phyloP scores from a whole-genome alignment of 2,113 vertebrate species.

The Lampris megalopsis region DNA sequence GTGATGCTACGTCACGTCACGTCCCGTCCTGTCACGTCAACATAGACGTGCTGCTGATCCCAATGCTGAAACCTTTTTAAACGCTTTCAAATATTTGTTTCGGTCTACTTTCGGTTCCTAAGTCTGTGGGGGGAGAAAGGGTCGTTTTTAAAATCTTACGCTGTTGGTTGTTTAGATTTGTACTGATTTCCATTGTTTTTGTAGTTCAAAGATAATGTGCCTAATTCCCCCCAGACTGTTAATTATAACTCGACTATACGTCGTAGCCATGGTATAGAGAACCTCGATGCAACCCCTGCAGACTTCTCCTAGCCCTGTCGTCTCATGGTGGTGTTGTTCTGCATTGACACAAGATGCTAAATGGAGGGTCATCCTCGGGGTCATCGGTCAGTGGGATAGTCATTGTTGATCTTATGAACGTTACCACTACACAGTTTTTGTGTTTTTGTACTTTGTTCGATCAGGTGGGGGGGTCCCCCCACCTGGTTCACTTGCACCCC shows the following conservation, averaged over 20 bases:
- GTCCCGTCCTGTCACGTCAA: neutral
- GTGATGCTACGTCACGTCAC: neutral
- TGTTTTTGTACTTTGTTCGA: no score
- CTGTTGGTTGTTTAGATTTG: neutral
- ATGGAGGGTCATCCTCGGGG: neutral
- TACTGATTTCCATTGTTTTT: constrained; percentile 7
- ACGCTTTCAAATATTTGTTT: neutral
- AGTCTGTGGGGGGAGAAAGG: constrained; percentile 1
- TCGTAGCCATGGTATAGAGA: constrained; percentile 58
- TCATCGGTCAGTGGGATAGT: no score
- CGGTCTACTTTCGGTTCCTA: constrained; percentile 5
- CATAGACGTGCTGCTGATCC: neutral
- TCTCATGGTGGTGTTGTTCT: neutral
- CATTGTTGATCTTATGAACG: no score
- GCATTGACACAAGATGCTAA: constrained; percentile 2
- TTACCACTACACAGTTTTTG: no score
- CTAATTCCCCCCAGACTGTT: constrained; percentile 71
- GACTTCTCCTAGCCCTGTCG: constrained; percentile 27
- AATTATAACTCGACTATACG: constrained; percentile 25
- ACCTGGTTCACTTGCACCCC: no score
- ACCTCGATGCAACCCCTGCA: constrained; percentile 39
- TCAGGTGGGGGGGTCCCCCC: no score
- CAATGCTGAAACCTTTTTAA: constrained; percentile 2
- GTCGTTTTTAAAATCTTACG: constrained; percentile 12
- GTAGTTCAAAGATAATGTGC: constrained; percentile 56